Percentiles rank a stretch among this genome's conserved stretches.
Evolutionary conservation across 92 coral and sea anemone genomes (phyloP).

Genomic region (Parazoanthus swiftii): DNA sequence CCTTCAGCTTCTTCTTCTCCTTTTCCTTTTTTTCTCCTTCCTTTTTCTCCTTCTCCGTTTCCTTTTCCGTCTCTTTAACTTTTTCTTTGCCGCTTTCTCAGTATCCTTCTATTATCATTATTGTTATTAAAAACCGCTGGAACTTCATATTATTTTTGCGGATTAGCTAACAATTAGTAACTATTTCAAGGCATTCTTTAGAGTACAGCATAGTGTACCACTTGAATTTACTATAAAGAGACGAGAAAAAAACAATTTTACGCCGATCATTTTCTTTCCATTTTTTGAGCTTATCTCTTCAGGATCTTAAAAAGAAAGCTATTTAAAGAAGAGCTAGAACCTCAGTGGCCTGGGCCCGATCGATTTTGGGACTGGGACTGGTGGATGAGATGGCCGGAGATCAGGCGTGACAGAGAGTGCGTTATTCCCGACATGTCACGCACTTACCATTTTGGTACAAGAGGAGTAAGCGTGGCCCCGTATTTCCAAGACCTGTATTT

Average conservation of each 20-base stretch:
- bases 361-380: slow-evolving; percentile 46
- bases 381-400: slow-evolving; percentile 39
- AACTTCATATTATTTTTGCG: too few relatives aligned
- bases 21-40: background rate
- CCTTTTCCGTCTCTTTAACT: background rate
- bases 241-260: too few relatives aligned
- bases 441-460: slow-evolving; percentile 36
- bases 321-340: slow-evolving; percentile 32
- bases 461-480: slow-evolving; percentile 30
- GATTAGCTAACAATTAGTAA: too few relatives aligned
- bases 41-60: background rate
- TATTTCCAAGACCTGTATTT: slow-evolving; percentile 35
- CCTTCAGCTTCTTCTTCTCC: background rate
- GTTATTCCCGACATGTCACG: slow-evolving; percentile 35
- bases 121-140: background rate
- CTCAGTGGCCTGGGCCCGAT: slow-evolving; percentile 38
- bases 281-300: background rate
- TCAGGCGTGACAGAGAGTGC: slow-evolving; percentile 39
- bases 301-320: slow-evolving; percentile 30
- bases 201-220: too few relatives aligned
- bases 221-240: background rate
- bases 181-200: too few relatives aligned
- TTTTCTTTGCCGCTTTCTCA: background rate
- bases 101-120: background rate
- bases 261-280: background rate